Evolutionary conservation across 2,888 invertebrate species (phyloP), one percentile per base, ranked within the genome.

Genomic region (Pristionchus entomophagus): DNA sequence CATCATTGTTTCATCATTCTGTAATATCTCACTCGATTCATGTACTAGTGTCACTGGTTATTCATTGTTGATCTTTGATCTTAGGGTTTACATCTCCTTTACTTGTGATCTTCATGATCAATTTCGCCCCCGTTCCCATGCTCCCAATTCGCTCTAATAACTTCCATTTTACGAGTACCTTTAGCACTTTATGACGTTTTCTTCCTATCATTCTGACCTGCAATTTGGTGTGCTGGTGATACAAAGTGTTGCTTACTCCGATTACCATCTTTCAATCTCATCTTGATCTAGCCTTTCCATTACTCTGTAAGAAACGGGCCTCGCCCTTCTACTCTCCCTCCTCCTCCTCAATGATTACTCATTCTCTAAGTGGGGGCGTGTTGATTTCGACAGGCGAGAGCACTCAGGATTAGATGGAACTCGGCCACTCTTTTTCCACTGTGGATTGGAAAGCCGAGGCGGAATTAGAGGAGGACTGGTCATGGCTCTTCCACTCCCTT

Each of bases 391-490:
- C 41, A 45, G 45, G n/a, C n/a, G n/a, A 73, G 19, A 73, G 45
- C 73, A 73, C 73, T 73, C 22, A 17, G 73, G 73, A 73, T 73
- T 73, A 73, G 73, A 73, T 22, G n/a, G n/a, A n/a, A n/a, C n/a
- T 2, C 8, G 19, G 26, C 6, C 73, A 73, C 73, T 73, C 73
- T 73, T 73, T 73, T 73, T 73, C 8, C 65, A 35, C 35, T 65
- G 65, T 19, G 35, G 65, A 38, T 73, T 45, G n/a, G 41, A 45
- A 38, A 73, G 73, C 26, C n/a, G 17, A 19, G 62, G 26, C 3
- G 69, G 69, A 69, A 41, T 73, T 73, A 73, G 38, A 45, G 73
- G n/a, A n/a, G 12, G 73, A 73, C 73, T 73, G 73, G 73, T 73
- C 73, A 73, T n/a, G 41, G n/a, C 41, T n/a, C 56, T 22, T 56